Percentiles rank a stretch among this genome's conserved stretches.
Evolutionary conservation across 2,797 vertebrate genomes (phyloP).

Genomic region (Pangasius sanitwongsei): DNA sequence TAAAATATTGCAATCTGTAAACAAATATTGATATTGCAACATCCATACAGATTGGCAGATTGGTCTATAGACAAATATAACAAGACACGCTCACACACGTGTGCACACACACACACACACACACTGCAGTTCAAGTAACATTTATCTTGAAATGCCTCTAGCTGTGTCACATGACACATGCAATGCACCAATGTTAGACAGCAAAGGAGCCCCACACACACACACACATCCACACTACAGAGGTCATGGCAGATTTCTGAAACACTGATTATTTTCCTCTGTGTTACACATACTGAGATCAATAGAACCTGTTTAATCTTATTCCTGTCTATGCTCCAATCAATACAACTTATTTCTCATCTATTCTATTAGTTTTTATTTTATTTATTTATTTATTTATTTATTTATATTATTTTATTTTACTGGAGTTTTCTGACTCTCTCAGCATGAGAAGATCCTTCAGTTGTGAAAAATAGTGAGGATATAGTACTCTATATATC

Average conservation of each 20-base stretch:
- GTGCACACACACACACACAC: constrained; percentile 22
- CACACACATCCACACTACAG: not conserved
- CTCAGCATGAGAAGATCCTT: not conserved
- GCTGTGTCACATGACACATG: not conserved
- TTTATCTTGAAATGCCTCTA: not conserved
- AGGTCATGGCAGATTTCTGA: not conserved
- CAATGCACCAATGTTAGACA: not conserved
- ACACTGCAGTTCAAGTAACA: not conserved
- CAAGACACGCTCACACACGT: constrained; percentile 6
- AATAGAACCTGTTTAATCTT: constrained; percentile 9
- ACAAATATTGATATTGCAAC: no score
- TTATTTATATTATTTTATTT: not conserved
- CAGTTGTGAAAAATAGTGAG: not conserved
- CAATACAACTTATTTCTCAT: not conserved
- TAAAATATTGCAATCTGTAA: not conserved
- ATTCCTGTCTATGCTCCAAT: not conserved
- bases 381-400: no score
- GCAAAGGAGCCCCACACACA: not conserved
- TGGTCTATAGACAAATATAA: not conserved
- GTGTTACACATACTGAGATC: not conserved
- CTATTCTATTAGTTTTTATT: not conserved
- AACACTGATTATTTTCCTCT: constrained; percentile 7
- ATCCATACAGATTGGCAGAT: not conserved
- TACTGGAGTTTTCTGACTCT: not conserved
- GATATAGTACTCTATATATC: not conserved